These are phyloP conservation scores for Phenganax stokvisi DNA, from an alignment of 92 coral and sea anemone genomes.

Conservation along the genomic window DNA sequence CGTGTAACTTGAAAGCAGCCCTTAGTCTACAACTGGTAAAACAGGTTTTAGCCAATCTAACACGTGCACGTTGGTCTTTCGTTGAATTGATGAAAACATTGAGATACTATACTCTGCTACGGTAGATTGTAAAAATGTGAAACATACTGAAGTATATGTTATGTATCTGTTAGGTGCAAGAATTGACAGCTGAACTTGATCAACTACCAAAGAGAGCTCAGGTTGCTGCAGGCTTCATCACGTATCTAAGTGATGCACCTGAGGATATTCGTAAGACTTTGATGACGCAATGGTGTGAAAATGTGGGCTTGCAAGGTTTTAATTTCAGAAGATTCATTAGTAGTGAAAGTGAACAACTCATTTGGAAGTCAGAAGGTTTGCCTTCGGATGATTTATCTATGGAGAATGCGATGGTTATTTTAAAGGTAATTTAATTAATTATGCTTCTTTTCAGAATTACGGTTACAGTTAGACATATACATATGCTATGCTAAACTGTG, in stretches of 20 bases:
- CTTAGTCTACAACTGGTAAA: too few species aligned
- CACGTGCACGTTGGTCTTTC: too few species aligned
- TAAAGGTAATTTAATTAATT: conserved; percentile 56
- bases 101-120: too few species aligned
- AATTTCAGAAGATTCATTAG: conserved; percentile 98
- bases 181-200: conserved; percentile 87
- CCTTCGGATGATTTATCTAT: conserved; percentile 97
- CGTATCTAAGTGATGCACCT: conserved; percentile 94
- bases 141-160: neutral
- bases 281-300: conserved; percentile 90
- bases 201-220: conserved; percentile 94
- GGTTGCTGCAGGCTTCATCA: conserved; percentile 95
- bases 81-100: too few species aligned
- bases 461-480: too few species aligned
- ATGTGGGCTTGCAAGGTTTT: conserved; percentile 79
- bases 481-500: too few species aligned
- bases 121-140: too few species aligned
- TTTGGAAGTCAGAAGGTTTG: conserved; percentile 96
- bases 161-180: conserved; percentile 64
- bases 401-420: conserved; percentile 94
- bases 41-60: too few species aligned
- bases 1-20: too few species aligned
- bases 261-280: conserved; percentile 87
- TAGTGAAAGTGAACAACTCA: conserved; percentile 96
- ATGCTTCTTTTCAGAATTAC: too few species aligned